Evolutionary conservation across 2,797 vertebrate genomes (phyloP), one percentile per base, ranked within the genome.

Genomic region (Antrozous pallidus): DNA sequence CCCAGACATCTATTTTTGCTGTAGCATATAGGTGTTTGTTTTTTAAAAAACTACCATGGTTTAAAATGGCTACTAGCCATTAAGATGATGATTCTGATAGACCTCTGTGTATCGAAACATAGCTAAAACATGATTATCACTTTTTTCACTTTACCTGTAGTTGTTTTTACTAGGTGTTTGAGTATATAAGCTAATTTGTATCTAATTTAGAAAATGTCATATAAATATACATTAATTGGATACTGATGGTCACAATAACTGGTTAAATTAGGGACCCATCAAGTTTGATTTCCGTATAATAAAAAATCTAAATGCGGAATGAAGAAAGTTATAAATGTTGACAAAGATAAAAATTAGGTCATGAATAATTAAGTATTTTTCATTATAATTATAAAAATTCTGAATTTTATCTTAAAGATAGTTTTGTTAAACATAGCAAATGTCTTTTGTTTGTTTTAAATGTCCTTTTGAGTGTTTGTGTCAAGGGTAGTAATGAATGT

Each of bases 121-220:
- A 51, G 45, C 58, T 51, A 77, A 92, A 79, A 84, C 47, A 28
- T 24, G 28, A 65, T 69, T 71, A 40, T 77, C n/a, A 33, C 45
- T 79, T 49, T 89, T 83, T 83, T 36, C 31, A 91, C 26, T 24
- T 92, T 74, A 36, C 28, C 67, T 14, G 6, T 85, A 82, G 71
- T 56, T 95, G 20, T n/a, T 87, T 88, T 94, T 78, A 40, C 67
- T 71, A 49, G 28, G 8, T 74, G 65, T 84, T 83, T 83, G 38
- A 79, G 31, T 77, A 42, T 42, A 38, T 84, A 49, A 77, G 87
- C 63, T 81, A 56, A 74, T 85, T 89, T 61, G 78, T 77, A 24
- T 69, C 26, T 93, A 85, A 91, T 77, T 88, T 94, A 90, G 82
- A 96, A 82, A 84, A 28, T 75, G 73, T 75, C n/a, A 18, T 63